Conservation (phyloP, 1,140 invertebrate genomes). For the Teleogryllus occipitalis region DNA sequence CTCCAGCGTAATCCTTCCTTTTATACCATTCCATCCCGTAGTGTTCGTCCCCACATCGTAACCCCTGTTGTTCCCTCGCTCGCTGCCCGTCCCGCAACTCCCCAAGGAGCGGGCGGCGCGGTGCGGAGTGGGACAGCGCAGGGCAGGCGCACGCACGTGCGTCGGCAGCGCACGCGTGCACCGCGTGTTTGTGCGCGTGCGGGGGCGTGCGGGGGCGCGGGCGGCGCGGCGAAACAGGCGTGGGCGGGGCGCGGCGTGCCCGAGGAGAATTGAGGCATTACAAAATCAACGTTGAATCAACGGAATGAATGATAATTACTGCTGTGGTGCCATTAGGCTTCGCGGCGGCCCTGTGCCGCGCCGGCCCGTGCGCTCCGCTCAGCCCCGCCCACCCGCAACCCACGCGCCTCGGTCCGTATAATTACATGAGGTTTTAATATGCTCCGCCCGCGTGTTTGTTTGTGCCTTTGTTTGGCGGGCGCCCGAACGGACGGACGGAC, state of each 20-base stretch:
- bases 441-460: background rate
- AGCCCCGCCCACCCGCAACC: background rate
- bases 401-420: background rate
- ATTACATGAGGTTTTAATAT: constrained; percentile 2
- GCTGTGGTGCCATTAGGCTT: background rate
- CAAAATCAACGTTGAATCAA: constrained; percentile 5
- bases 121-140: no score
- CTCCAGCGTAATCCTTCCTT: no score
- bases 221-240: background rate
- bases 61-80: no score
- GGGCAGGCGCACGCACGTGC: no score
- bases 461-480: background rate
- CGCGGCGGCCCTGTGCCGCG: background rate
- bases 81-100: no score
- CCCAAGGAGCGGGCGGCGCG: no score
- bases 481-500: background rate
- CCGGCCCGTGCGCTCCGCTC: background rate
- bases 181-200: no score
- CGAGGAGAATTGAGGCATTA: constrained; percentile 3
- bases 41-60: no score
- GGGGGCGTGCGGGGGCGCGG: no score
- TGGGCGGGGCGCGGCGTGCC: no score
- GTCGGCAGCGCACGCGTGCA: no score
- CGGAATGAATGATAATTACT: constrained; percentile 5
- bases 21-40: no score